Percentiles rank a stretch among this genome's conserved stretches.
These are phyloP conservation scores for Antedon mediterranea DNA, from an alignment of 53 echinoderm and acorn worm species.

Conservation along the genomic window DNA sequence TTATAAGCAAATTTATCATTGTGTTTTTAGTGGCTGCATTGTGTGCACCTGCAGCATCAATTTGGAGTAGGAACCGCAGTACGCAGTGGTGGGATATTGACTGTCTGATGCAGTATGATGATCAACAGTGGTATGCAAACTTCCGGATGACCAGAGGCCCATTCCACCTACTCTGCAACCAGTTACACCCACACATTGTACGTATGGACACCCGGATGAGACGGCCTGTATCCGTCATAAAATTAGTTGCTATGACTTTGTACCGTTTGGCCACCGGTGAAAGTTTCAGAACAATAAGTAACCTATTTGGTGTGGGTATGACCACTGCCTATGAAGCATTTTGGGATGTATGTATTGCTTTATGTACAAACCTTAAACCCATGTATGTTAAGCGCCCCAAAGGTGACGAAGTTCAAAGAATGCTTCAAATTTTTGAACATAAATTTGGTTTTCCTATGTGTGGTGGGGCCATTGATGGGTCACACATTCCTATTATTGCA, in stretches of 20 bases:
- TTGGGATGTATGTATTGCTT: slow-evolving; percentile 3
- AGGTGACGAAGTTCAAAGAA: slow-evolving; percentile 4
- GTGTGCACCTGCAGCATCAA: background rate
- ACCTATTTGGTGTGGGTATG: slow-evolving; percentile 11
- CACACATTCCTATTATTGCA: slow-evolving; percentile 10
- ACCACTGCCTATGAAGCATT: slow-evolving; percentile 8
- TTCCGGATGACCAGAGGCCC: slow-evolving; percentile 9
- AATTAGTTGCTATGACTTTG: background rate
- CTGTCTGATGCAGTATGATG: background rate
- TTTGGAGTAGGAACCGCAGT: slow-evolving; percentile 1
- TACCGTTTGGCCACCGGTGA: slow-evolving; percentile 17
- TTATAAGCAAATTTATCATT: no score
- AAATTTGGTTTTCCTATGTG: slow-evolving; percentile 22
- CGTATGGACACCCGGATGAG: slow-evolving; percentile 4
- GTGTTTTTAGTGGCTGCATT: background rate
- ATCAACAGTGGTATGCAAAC: background rate
- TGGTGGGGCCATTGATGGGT: slow-evolving; percentile 7
- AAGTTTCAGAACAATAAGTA: slow-evolving; percentile 10
- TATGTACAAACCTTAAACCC: slow-evolving; percentile 3
- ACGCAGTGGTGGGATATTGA: slow-evolving; percentile 8
- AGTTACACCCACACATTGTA: slow-evolving; percentile 1
- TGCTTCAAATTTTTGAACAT: slow-evolving; percentile 13
- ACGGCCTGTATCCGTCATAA: background rate
- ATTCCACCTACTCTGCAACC: slow-evolving; percentile 6
- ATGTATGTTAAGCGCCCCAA: slow-evolving; percentile 11